These are phyloP conservation scores for Palaemon carinicauda DNA, from an alignment of 1,140 invertebrate genomes.

Conservation along the genomic window DNA sequence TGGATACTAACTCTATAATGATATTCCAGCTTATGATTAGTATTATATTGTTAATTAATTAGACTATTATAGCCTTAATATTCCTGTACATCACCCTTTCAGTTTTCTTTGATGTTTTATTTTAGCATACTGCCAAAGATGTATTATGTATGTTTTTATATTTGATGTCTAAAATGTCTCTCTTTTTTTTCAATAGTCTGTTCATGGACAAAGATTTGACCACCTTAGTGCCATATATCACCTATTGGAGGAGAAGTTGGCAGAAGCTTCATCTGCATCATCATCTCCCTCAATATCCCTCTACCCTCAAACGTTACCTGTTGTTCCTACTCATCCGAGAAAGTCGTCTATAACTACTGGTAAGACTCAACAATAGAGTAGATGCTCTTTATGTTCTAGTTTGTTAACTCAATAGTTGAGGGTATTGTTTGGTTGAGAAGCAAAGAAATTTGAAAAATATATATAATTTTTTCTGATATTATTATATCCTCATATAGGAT, in stretches of 20 bases:
- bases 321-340: constrained; percentile 65
- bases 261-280: constrained; percentile 25
- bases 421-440: no score
- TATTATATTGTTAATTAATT: no score
- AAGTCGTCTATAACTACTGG: constrained; percentile 61
- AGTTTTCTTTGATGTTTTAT: neutral
- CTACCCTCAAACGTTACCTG: constrained; percentile 65
- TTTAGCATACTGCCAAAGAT: no score
- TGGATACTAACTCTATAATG: no score
- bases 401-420: no score
- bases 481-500: no score
- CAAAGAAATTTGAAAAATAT: no score
- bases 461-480: no score
- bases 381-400: no score
- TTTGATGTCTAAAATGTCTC: constrained; percentile 31
- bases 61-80: no score
- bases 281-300: constrained; percentile 41
- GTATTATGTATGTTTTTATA: constrained; percentile 21
- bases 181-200: constrained; percentile 69
- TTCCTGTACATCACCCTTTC: neutral
- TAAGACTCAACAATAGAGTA: no score
- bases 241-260: constrained; percentile 76
- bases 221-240: constrained; percentile 97
- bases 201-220: constrained; percentile 88
- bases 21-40: no score